Percentiles rank a stretch among this genome's conserved stretches.
Evolutionary conservation across 2,797 vertebrate species (phyloP).

Genomic region (Trichosurus vulpecula): DNA sequence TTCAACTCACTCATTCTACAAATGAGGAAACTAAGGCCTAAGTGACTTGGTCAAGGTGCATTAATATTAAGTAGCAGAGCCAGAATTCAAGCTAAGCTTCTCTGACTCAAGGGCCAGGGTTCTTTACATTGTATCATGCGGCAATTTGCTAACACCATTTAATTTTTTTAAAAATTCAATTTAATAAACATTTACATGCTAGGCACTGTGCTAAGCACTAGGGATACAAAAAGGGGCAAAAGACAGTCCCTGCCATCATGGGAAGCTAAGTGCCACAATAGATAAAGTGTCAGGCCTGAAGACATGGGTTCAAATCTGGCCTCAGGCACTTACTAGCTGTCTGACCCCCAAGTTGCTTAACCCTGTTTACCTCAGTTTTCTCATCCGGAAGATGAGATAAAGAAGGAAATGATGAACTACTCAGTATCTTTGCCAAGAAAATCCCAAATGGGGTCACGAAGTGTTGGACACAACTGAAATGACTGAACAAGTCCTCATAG

Average conservation of each 20-base stretch:
- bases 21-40: conserved; percentile 22
- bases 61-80: neutral
- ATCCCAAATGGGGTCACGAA: neutral
- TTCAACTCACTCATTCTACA: conserved; percentile 8
- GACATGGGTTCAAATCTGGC: neutral
- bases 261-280: neutral
- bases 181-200: neutral
- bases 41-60: conserved; percentile 3
- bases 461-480: neutral
- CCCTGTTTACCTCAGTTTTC: neutral
- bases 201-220: neutral
- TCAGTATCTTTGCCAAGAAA: neutral
- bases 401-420: neutral
- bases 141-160: neutral
- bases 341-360: neutral
- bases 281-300: neutral
- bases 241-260: neutral
- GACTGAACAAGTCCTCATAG: neutral
- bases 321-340: neutral
- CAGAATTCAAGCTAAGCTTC: neutral
- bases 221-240: neutral
- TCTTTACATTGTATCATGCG: neutral
- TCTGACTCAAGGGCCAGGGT: neutral
- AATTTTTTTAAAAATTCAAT: neutral
- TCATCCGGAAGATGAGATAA: neutral